These are phyloP conservation scores for Drosophila baimaii DNA, from an alignment of 1,140 invertebrate species.

Conservation along the genomic window DNA sequence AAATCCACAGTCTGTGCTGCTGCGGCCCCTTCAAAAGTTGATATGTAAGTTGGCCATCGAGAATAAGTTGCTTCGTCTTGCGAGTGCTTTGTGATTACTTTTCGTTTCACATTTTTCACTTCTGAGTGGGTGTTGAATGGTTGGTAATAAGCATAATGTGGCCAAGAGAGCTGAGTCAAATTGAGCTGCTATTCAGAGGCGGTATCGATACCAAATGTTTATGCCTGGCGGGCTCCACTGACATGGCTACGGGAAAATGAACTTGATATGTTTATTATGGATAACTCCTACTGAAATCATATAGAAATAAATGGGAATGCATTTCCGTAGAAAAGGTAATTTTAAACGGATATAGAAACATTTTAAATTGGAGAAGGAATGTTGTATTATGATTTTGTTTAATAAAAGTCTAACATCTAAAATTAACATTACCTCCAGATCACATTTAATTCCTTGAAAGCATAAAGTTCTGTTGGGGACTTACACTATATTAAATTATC, in stretches of 20 bases:
- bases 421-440: no score
- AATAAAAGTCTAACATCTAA: no score
- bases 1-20: constrained; percentile 21
- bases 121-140: constrained; percentile 76
- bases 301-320: constrained; percentile 4
- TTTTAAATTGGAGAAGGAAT: background rate
- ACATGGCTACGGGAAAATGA: background rate
- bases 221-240: background rate
- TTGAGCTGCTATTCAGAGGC: constrained; percentile 25
- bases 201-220: constrained; percentile 13
- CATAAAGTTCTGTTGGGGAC: background rate
- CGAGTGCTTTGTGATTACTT: constrained; percentile 24
- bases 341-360: background rate
- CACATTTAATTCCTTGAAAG: no score
- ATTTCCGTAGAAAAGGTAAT: constrained; percentile 2
- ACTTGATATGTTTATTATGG: constrained; percentile 13
- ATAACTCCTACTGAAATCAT: background rate
- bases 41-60: constrained; percentile 37
- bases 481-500: background rate
- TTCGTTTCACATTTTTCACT: constrained; percentile 24
- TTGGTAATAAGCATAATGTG: constrained; percentile 73
- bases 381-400: background rate
- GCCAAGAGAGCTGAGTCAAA: constrained; percentile 12
- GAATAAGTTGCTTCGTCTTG: constrained; percentile 21
- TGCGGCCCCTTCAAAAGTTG: constrained; percentile 50